A percentile compares a stretch with the other conserved stretches of the same genome.
Evolutionary conservation across 2,888 invertebrate species (phyloP).

Genomic region (Coenonympha arcania): DNA sequence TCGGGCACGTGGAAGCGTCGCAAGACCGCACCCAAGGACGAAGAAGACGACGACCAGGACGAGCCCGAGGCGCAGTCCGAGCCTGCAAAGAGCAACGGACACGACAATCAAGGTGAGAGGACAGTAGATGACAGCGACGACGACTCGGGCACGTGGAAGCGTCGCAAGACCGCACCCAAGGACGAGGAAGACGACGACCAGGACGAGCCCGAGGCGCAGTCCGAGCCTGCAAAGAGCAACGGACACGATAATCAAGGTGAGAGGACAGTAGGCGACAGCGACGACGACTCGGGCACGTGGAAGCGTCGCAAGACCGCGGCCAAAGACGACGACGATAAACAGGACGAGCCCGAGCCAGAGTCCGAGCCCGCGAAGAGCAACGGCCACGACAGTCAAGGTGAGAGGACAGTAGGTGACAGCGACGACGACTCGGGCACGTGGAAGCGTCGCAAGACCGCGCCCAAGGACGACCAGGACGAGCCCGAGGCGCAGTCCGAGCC

Average conservation of each 20-base stretch:
- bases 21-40: slow-evolving; percentile 41
- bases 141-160: slow-evolving; percentile 68
- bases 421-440: slow-evolving; percentile 67
- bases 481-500: slow-evolving; percentile 59
- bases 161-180: slow-evolving; percentile 48
- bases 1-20: slow-evolving; percentile 69
- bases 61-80: slow-evolving; percentile 58
- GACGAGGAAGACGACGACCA: slow-evolving; percentile 35
- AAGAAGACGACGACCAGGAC: slow-evolving; percentile 31
- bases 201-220: slow-evolving; percentile 51
- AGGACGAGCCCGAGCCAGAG: slow-evolving; percentile 50
- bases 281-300: slow-evolving; percentile 65
- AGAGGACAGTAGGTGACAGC: too few relatives aligned
- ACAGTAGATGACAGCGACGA: slow-evolving; percentile 50
- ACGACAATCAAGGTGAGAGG: slow-evolving; percentile 10
- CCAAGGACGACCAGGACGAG: slow-evolving; percentile 28
- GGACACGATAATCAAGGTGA: slow-evolving; percentile 8
- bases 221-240: slow-evolving; percentile 34
- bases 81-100: slow-evolving; percentile 18
- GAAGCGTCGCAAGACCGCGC: slow-evolving; percentile 61
- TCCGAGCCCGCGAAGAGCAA: slow-evolving; percentile 35
- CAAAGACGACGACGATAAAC: slow-evolving; percentile 35
- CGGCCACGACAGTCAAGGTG: slow-evolving; percentile 6
- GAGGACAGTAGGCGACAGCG: too few relatives aligned
- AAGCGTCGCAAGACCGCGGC: slow-evolving; percentile 59